Evolutionary conservation across 2,113 vertebrate genomes (phyloP), one percentile per base, ranked within the genome.

Genomic region (Gobio gobio): DNA sequence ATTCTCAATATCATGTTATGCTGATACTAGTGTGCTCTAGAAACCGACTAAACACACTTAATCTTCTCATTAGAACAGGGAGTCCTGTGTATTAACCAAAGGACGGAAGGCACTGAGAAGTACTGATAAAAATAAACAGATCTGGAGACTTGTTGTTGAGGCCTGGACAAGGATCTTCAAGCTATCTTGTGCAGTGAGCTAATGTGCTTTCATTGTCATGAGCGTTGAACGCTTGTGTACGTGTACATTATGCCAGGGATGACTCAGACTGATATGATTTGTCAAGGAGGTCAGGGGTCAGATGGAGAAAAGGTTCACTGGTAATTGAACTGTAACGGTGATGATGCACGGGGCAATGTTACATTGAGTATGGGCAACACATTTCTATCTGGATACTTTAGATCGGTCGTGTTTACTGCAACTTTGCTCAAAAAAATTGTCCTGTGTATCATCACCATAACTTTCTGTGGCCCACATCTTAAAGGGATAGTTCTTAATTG

Each of bases 241-340:
- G 63, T 66, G 33, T 49, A 14, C 13, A 16, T 51, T 51, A 14
- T 13, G 13, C 4, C 49, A 49, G 49, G 10, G 4, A n/a, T 16
- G 10, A 51, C 14, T 49, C 47, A 7, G 16, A 51, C 14, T 51
- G 14, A 51, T 51, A 5, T 51, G 4, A 12, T 66, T 20, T 29
- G 26, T 49, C 3, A 1, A 26, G 78, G 59, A 64, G 78, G n/a
- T 66, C 78, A 49, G 16, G 78, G 24, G 10, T 80, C 43, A 20
- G 61, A 33, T 49, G 78, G 61, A 81, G 59, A 66, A 80, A 36
- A 20, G 40, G 78, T 47, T 64, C 59, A 51, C 5, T 14, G 29
- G 33, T 43, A 16, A 45, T 10, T 78, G 22, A 45, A 2, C 6
- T 45, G 22, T 36, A 3, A 4, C 3, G 33, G 33, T 36, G 33